Evolutionary conservation across 1,140 invertebrate species (phyloP), one percentile per base, ranked within the genome.

Genomic region (Nebria ingens): DNA sequence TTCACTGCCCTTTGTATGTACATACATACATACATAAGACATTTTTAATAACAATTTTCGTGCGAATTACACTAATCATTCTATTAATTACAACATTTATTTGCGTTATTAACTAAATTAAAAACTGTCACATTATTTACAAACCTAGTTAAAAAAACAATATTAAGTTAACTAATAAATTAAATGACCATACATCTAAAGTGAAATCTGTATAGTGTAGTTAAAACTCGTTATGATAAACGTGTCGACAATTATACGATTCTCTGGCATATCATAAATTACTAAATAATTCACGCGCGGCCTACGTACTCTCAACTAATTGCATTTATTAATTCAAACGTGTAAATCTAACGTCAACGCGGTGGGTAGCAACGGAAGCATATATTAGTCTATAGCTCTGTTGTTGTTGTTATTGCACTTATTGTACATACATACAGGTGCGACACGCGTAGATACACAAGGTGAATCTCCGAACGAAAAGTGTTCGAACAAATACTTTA

Each of bases 321-420:
- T 45, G 40, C 40, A 12, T 45, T 45, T 45, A 45, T 45, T 45
- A 45, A 45, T 45, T 45, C 40, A 45, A 45, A 45, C 40, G 40
- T 45, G 40, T 45, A 45, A 45, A 45, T 45, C 40, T 45, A 45
- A 17, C 40, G 40, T 45, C n/a, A n/a, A n/a, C 40, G 40, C 17
- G 9, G 40, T 6, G 6, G 3, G 40, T 17, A 17, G 17, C 40
- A 9, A 4, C 40, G 6, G 40, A 45, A 9, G 40, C 40, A 45
- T 45, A 17, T 12, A 45, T 45, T 34, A 34, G 6, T 34, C n/a
- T n/a, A 9, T 34, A 6, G 6, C 25, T 34, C 6, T 34, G 25
- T 34, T 34, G 25, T 34, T 6, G 25, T 34, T 9, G 25, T 9
- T 34, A 34, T 34, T 9, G 6, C n/a, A 9, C 25, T 9, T 34